Evolutionary conservation across 2,797 vertebrate species (phyloP).

Genomic region (Lepilemur ruficaudatus): DNA sequence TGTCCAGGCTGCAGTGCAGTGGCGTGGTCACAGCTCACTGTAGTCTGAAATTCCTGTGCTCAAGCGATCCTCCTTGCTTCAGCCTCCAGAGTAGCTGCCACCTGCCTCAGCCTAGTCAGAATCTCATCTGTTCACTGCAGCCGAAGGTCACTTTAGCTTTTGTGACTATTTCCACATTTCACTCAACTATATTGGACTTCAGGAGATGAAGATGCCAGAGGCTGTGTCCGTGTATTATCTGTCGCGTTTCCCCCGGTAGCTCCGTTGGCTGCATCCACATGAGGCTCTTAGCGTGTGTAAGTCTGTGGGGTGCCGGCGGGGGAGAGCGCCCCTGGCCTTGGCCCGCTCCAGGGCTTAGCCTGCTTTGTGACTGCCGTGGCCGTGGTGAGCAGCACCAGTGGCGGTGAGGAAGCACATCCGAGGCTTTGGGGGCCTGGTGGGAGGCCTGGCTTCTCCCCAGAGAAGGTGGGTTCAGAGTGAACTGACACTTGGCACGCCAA

Average conservation of each 20-base stretch:
- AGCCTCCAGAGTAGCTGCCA: not conserved
- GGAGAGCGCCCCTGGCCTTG: not conserved
- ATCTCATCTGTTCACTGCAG: not conserved
- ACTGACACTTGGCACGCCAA: not conserved
- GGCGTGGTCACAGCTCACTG: not conserved
- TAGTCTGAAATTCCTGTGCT: not conserved
- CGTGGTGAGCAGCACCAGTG: not conserved
- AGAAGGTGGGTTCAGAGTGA: not conserved
- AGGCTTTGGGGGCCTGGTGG: not conserved
- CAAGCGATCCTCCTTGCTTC: not conserved
- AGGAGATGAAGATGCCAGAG: not conserved
- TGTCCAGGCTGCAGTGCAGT: not conserved
- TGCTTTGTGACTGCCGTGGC: not conserved
- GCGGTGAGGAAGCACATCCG: not conserved
- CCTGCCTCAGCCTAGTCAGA: not conserved
- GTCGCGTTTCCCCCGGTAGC: not conserved
- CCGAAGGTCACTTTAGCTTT: not conserved
- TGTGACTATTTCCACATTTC: not conserved
- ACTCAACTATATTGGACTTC: not conserved
- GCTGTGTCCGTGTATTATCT: rapidly evolving
- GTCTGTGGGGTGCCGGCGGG: not conserved
- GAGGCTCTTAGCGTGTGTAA: not conserved
- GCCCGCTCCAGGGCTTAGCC: not conserved
- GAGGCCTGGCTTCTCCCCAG: not conserved
- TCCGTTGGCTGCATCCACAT: not conserved